Percentiles rank a stretch among this genome's conserved stretches.
These are phyloP conservation scores for Trichechus manatus DNA, from an alignment of 2,113 vertebrate genomes.

Conservation along the genomic window DNA sequence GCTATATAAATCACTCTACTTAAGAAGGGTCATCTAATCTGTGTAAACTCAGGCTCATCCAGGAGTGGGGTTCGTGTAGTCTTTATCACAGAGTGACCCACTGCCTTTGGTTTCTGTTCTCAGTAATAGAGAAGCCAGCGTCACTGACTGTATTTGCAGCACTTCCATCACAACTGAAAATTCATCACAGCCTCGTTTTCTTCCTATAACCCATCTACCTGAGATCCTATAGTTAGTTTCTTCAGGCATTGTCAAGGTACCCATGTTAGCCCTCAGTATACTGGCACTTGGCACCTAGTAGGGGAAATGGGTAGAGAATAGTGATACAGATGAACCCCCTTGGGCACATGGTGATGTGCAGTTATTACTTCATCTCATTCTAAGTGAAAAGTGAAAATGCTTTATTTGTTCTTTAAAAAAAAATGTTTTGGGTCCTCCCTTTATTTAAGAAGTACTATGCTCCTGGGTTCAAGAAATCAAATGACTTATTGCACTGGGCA, in stretches of 20 bases:
- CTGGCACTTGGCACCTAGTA: neutral
- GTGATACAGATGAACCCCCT: neutral
- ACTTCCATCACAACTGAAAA: constrained; percentile 19
- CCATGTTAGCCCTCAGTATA: neutral
- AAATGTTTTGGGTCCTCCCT: neutral
- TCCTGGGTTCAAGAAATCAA: too few species aligned
- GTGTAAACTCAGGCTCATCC: neutral
- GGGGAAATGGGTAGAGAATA: neutral
- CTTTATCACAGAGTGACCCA: neutral
- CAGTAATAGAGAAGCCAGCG: neutral
- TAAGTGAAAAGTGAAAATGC: constrained; percentile 18
- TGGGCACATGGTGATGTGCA: neutral
- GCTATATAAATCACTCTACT: neutral
- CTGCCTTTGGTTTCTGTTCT: neutral
- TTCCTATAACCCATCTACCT: neutral
- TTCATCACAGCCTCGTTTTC: neutral
- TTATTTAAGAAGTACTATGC: neutral
- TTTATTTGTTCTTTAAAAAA: neutral
- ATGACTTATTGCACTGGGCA: too few species aligned
- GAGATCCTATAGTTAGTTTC: neutral
- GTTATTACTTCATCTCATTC: neutral
- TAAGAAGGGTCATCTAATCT: neutral
- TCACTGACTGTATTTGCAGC: neutral
- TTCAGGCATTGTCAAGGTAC: neutral
- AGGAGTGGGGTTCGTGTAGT: neutral